Conservation (phyloP, 1,140 invertebrate species). For the Planococcus citri region DNA sequence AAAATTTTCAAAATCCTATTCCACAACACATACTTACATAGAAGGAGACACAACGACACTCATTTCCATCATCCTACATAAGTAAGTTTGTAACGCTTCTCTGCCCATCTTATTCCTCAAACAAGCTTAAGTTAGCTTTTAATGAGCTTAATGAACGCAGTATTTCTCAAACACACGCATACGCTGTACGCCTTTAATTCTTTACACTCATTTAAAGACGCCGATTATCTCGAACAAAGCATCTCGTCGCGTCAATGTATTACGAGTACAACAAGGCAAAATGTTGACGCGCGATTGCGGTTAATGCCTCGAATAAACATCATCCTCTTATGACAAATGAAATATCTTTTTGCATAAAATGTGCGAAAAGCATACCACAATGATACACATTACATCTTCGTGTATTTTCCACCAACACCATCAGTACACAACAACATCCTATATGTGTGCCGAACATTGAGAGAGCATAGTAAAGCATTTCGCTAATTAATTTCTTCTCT, state of each 20-base stretch:
- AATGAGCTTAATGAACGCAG: background rate
- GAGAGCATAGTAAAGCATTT: background rate
- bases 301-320: background rate
- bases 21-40: too few species aligned
- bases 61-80: too few species aligned
- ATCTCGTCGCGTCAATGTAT: background rate
- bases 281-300: background rate
- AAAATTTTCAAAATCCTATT: too few species aligned
- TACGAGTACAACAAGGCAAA: too few species aligned
- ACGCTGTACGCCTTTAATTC: background rate
- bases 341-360: background rate
- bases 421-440: too few species aligned
- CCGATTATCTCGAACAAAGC: background rate
- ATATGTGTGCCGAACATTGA: background rate
- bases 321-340: constrained; percentile 3
- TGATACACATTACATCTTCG: background rate
- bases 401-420: too few species aligned
- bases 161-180: background rate
- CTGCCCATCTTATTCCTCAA: too few species aligned
- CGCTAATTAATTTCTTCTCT: background rate
- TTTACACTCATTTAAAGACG: background rate
- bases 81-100: too few species aligned
- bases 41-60: too few species aligned
- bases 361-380: background rate
- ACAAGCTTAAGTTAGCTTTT: background rate